Percentiles rank a stretch among this genome's conserved stretches.
Conservation (phyloP, 2,888 invertebrate genomes). For the Brenthis hecate region DNA sequence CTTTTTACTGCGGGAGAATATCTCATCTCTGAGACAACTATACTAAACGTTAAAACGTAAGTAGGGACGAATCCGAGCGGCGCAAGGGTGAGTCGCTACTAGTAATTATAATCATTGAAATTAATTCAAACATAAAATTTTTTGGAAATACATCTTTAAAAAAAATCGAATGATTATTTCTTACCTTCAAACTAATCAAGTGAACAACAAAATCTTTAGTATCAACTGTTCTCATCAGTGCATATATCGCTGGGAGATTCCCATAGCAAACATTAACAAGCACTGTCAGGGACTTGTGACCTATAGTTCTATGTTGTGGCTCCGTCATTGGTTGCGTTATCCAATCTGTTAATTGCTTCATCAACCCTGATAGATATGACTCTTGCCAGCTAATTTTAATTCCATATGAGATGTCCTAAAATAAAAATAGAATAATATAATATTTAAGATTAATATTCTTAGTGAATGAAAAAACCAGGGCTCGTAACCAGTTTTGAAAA, state of each 20-base stretch:
- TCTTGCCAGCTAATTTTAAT: constrained; percentile 91
- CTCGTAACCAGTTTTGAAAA: no score
- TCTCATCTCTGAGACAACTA: no score
- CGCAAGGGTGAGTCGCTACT: no score
- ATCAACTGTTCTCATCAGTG: constrained; percentile 87
- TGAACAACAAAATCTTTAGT: constrained; percentile 85
- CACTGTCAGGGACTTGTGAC: constrained; percentile 84
- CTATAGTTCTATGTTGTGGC: constrained; percentile 65
- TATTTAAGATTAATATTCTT: no score
- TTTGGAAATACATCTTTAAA: no score
- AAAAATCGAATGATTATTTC: constrained; percentile 22
- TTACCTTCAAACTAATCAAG: constrained; percentile 83
- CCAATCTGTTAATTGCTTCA: constrained; percentile 86
- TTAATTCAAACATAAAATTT: no score
- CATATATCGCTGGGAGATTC: constrained; percentile 88
- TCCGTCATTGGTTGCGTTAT: constrained; percentile 78
- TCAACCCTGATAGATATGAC: constrained; percentile 86
- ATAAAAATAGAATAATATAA: not conserved
- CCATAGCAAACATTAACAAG: constrained; percentile 91
- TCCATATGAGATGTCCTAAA: constrained; percentile 88
- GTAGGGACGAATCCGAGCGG: no score
- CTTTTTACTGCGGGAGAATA: no score
- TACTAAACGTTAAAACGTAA: no score
- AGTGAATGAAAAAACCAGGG: no score
- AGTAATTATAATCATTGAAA: no score